Evolutionary conservation across 1,140 invertebrate species (phyloP), one percentile per base, ranked within the genome.

Genomic region (Polyergus mexicanus): DNA sequence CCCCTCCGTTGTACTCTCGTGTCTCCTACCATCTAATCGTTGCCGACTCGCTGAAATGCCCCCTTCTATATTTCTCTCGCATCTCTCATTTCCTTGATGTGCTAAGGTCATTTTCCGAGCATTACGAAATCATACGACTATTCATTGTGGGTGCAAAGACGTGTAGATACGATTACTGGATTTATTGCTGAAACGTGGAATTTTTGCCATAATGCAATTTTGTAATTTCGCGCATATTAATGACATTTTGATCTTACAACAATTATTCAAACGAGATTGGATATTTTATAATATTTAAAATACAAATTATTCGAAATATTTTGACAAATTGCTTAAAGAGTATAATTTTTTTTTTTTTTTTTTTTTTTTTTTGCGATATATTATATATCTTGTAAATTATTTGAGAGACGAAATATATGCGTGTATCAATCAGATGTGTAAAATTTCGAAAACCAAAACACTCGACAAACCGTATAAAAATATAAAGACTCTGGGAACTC

Each of bases 1-100:
- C n/a, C n/a, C 54, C 56, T 76, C 41, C 62, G 60, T 60, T 80
- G 44, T 51, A 25, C 38, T 86, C 66, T 62, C 51, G 56, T 38
- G 47, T n/a, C 11, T 74, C 66, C n/a, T n/a, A 54, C 65, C 78
- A 28, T 19, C 69, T 22, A 47, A 58, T 35, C 62, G 63, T 77
- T 41, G 76, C 66, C 35, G 22, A 51, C 56, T 78, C 54, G 35
- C 28, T 63, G 35, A 28, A 8, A 19, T 11, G 28, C 22, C 41
- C 78, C 35, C 22, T 69, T 77, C 41, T 66, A 41, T 38, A 19
- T 65, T 47, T 77, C 25, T 63, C 54, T 54, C 16, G 38, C 11
- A 68, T 85, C 28, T 41, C 35, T 60, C 44, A 13, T 41, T 60
- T 58, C 11, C 35, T 72, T 44, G 68, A 83, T 60, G 28, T 22